Evolutionary conservation across 37 sponge, comb jelly and placozoan species (phyloP), one percentile per base, ranked within the genome.

Genomic region (Aphrocallistes beatrix): DNA sequence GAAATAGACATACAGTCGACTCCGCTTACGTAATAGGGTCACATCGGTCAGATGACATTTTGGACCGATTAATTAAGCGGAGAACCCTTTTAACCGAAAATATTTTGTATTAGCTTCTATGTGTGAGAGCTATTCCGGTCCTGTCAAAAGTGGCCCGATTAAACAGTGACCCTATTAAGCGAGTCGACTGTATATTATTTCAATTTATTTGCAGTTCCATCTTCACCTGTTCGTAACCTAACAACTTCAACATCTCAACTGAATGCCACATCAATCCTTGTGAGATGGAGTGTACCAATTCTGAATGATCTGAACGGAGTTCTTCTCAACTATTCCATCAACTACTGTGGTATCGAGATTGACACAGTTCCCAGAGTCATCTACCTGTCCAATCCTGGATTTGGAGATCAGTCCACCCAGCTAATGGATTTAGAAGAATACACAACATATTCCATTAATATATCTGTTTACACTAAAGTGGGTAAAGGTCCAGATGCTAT

Each of bases 311-410:
- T 60, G 75, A 60, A 60, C n/a, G 75, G 75, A 25, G 34, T 60
- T 60, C 75, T 60, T 3, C 3, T 60, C 17, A 60, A 60, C 34
- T 60, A 60, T 30, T 60, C 75, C 75, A 60, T 60, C 75, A 60
- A 60, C 75, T 60, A 60, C 75, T 60, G 28, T 60, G 75, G 75
- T 60, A 60, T 60, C 25, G 75, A 60, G 75, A 60, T 60, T 19
- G 75, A 60, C n/a, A 60, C 75, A 60, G 75, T 60, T 60, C 75
- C 75, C 75, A 60, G 75, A 60, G 75, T 60, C 17, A 60, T 60
- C 75, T 60, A 60, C 75, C 34, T 60, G 75, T 60, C 75, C 34
- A 32, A 60, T 60, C 75, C 17, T 60, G n/a, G 34, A 25, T 30
- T 60, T 6, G n/a, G 28, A 3, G 34, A 60, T 28, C 75, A 60